Conservation (phyloP, 2,113 vertebrate genomes). For the Canis aureus region DNA sequence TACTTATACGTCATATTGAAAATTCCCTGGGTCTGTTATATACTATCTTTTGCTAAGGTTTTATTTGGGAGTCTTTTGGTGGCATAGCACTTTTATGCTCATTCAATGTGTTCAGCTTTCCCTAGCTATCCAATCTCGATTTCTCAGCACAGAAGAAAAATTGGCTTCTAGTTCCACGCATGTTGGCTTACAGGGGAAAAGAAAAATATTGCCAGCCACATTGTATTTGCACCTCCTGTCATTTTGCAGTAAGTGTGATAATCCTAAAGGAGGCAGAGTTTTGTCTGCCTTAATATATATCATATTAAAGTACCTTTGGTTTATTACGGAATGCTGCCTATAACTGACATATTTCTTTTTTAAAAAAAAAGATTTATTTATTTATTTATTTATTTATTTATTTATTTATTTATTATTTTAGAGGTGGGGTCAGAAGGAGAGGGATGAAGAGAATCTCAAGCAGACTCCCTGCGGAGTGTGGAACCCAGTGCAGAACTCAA, state of each 20-base stretch:
- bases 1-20: background rate
- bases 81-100: conserved; percentile 43
- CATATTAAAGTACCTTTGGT: background rate
- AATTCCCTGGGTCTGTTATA: background rate
- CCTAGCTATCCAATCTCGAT: conserved; percentile 37
- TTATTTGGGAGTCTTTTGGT: conserved; percentile 54
- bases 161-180: conserved; percentile 53
- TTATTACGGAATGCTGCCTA: background rate
- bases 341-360: background rate
- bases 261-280: conserved; percentile 26
- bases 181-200: conserved; percentile 59
- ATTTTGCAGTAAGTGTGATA: conserved; percentile 49
- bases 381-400: background rate
- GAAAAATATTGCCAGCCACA: conserved; percentile 56
- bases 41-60: conserved; percentile 8
- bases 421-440: background rate
- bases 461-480: background rate
- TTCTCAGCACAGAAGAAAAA: conserved; percentile 65
- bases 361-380: too few species aligned
- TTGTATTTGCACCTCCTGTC: conserved; percentile 41
- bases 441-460: background rate
- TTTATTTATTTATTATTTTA: background rate
- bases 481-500: rapidly evolving
- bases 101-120: background rate
- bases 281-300: background rate